These are phyloP conservation scores for Armadillidium nasatum DNA, from an alignment of 1,140 invertebrate genomes.

Conservation along the genomic window DNA sequence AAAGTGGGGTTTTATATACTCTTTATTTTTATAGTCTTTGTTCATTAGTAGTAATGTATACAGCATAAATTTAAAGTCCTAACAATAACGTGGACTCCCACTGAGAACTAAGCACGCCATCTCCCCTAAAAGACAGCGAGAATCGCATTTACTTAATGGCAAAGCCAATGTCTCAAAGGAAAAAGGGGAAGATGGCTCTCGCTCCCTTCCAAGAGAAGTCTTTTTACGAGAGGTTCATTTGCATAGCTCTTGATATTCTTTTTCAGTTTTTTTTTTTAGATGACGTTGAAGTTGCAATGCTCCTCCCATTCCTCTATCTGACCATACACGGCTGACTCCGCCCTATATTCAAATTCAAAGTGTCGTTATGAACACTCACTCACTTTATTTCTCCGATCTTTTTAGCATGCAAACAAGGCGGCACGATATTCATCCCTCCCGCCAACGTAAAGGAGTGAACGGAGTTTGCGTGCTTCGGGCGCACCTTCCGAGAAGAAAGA, in stretches of 20 bases:
- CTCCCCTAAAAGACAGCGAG: slow-evolving; percentile 3
- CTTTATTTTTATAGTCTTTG: slow-evolving; percentile 9
- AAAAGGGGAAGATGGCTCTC: background rate
- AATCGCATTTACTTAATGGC: slow-evolving; percentile 3
- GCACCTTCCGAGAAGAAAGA: too few relatives aligned
- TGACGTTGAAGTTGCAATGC: background rate
- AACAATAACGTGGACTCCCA: slow-evolving; percentile 4
- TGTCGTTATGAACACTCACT: background rate
- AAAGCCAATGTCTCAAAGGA: background rate
- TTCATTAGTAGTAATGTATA: slow-evolving; percentile 14
- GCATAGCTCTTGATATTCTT: background rate
- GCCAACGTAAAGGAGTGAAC: background rate
- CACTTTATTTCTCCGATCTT: background rate
- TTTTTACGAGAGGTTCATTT: slow-evolving; percentile 5
- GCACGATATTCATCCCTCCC: background rate
- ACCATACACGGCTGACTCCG: slow-evolving; percentile 4
- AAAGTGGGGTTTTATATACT: background rate
- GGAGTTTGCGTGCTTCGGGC: background rate
- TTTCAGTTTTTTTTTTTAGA: background rate
- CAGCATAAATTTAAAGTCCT: slow-evolving; percentile 5
- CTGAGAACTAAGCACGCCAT: slow-evolving; percentile 4
- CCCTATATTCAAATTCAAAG: background rate
- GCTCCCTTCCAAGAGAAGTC: background rate
- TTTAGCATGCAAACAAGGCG: slow-evolving; percentile 8
- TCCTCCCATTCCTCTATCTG: background rate